These are phyloP conservation scores for Clunio marinus DNA, from an alignment of 2,888 invertebrate species.

Conservation along the genomic window DNA sequence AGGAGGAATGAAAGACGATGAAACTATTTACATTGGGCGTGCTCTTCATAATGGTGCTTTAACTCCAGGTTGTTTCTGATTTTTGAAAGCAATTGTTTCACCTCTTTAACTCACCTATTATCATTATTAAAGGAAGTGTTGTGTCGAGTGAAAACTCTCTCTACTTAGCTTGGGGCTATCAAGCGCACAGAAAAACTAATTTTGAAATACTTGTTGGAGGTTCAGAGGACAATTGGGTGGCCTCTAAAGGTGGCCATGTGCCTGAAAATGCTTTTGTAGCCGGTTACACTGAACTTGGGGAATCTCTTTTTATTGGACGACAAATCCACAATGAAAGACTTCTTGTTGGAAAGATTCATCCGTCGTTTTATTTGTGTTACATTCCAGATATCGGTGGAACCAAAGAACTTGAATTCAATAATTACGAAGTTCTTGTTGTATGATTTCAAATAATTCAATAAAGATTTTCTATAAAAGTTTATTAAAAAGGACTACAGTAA, in stretches of 20 bases:
- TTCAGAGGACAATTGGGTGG: not conserved
- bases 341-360: slow-evolving; percentile 2
- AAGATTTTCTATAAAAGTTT: too few relatives aligned
- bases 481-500: too few relatives aligned
- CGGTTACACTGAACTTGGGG: slow-evolving; percentile 1
- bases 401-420: not conserved
- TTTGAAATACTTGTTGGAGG: not conserved
- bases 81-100: not conserved
- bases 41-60: not conserved
- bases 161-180: not conserved
- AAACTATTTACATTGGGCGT: not conserved
- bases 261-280: not conserved
- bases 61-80: not conserved
- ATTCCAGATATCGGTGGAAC: not conserved
- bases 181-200: not conserved
- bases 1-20: not conserved
- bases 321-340: not conserved
- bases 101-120: too few relatives aligned
- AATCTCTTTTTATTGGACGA: slow-evolving; percentile 4
- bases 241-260: not conserved
- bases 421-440: slow-evolving; percentile 7
- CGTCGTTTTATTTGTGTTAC: not conserved
- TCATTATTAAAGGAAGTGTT: not conserved
- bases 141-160: not conserved
- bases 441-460: too few relatives aligned